Evolutionary conservation across 37 sponge, comb jelly and placozoan species (phyloP), one percentile per base, ranked within the genome.

Genomic region (Eunapius fragilis): DNA sequence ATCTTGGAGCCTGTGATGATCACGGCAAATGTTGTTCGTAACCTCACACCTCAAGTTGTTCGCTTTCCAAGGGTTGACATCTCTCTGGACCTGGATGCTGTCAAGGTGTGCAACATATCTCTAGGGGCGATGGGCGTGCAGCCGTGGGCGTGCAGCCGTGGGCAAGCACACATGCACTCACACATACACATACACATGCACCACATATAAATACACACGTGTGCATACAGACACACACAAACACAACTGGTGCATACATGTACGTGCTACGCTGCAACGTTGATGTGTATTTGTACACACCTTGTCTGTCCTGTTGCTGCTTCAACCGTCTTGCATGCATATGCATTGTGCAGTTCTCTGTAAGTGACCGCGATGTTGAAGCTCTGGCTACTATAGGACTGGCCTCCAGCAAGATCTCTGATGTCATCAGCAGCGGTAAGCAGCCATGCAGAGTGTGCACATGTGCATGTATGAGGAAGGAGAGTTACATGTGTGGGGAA

Each of bases 1-100:
- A 85, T 90, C 31, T 50, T 90, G 38, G 90, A 85, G 37, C 86
- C 86, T 14, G 26, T 90, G 68, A 31, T 41, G 22, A 81, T 90
- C 75, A 76, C 71, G 25, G 81, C 76, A 19, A 14, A 58, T 30
- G 35, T 90, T 19, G 80, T 33, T 19, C 86, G 90, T 37, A 90
- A 90, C 86, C 72, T 90, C 69, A 80, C 83, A 36, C 36, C 31
- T 25, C 86, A 86, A 14, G 70, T 31, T 17, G 50, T 75, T 19
- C 25, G 58, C 69, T 75, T 85, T 25, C 90, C 90, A 24, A 85
- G 85, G 49, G 82, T 81, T 41, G 80, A 85, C 13, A 34, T 90
- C 19, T 23, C 37, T 0, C 70, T 90, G 28, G 41, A 49, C 11
- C 30, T 90, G 25, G 77, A 81, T 5, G 30, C 23, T 26, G 48